Percentiles rank a stretch among this genome's conserved stretches.
These are phyloP conservation scores for Lumbricus terrestris DNA, from an alignment of 2,888 invertebrate species.

Conservation along the genomic window DNA sequence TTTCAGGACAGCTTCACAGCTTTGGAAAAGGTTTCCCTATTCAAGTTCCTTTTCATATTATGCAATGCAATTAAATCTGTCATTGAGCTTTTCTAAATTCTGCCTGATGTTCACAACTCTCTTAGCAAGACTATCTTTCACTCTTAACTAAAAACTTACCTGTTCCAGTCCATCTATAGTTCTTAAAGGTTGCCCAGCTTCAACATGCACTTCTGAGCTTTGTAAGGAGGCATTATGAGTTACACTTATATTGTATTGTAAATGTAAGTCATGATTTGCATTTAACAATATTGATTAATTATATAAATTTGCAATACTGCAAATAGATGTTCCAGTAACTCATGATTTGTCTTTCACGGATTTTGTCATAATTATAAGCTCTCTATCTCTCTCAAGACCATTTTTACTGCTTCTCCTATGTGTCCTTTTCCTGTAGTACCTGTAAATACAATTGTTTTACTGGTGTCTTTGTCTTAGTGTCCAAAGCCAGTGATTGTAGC, in stretches of 20 bases:
- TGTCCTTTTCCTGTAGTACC: neutral
- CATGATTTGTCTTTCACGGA: neutral
- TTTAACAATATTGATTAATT: neutral
- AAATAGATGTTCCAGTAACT: too few relatives aligned
- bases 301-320: neutral
- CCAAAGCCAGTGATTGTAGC: conserved; percentile 86
- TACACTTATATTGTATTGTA: too few relatives aligned
- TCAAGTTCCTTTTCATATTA: neutral
- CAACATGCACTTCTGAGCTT: too few relatives aligned
- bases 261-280: neutral
- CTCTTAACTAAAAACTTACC: too few relatives aligned
- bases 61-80: neutral
- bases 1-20: conserved; percentile 77
- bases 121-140: too few relatives aligned
- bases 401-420: neutral
- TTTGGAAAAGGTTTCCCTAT: conserved; percentile 69
- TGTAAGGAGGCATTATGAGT: too few relatives aligned
- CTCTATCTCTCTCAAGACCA: neutral
- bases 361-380: neutral
- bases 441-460: neutral
- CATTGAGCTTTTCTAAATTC: too few relatives aligned
- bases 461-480: conserved; percentile 63
- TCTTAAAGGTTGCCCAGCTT: too few relatives aligned
- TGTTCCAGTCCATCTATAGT: too few relatives aligned
- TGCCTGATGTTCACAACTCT: too few relatives aligned